phyloP scores from a whole-genome alignment of 2,797 vertebrate species.

The Semotilus atromaculatus region DNA sequence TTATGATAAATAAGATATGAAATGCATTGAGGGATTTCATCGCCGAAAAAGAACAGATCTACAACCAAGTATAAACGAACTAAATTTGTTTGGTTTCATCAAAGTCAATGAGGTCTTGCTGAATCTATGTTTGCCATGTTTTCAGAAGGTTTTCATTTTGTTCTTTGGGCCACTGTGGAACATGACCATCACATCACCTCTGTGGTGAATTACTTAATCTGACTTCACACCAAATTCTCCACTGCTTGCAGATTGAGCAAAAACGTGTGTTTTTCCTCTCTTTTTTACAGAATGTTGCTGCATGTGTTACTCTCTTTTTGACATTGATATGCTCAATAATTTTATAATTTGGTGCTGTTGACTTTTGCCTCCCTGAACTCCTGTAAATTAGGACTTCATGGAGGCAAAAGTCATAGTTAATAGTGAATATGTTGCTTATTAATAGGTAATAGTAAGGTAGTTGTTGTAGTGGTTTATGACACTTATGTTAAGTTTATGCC shows the following conservation, averaged over 20 bases:
- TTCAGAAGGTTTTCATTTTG: conserved; percentile 36
- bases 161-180: conserved; percentile 24
- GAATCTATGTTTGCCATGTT: conserved; percentile 21
- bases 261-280: not conserved
- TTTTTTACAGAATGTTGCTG: not conserved
- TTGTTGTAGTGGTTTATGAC: not conserved
- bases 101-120: not conserved
- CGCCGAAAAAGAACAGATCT: not conserved
- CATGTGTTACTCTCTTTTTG: not conserved
- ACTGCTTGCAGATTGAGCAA: not conserved
- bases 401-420: not conserved
- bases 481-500: not conserved
- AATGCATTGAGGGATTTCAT: not conserved
- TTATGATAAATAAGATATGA: not conserved
- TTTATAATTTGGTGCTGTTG: not conserved
- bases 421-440: not conserved
- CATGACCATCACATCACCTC: conserved; percentile 43
- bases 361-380: not conserved
- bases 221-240: conserved; percentile 3
- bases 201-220: conserved; percentile 44
- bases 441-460: not conserved
- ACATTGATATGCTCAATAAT: not conserved
- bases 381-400: no score
- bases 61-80: not conserved
- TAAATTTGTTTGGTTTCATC: not conserved